Base-by-base conservation (phyloP, 2,888 invertebrate genomes). In the Disparrhopalites patrizii region DNA sequence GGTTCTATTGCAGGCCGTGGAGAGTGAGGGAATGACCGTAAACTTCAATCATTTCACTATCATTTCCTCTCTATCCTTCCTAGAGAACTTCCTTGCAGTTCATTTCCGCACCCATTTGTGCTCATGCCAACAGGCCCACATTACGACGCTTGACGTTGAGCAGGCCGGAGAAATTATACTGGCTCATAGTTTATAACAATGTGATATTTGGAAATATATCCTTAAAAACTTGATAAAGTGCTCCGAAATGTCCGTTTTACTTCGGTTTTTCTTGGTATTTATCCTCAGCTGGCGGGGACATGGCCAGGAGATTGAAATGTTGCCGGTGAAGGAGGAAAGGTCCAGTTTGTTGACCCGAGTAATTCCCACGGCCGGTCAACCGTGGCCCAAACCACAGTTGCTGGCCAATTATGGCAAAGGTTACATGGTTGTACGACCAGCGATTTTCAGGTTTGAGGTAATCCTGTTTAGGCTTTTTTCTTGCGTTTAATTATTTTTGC, bases 321-420 rank as follows among this genome's bases (percentile, higher is more conserved):
- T 36, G 36, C 13, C 4, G 43, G 20, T 43, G 36, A 43, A 20
- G 20, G 43, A 43, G 43, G 20, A 43, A 8, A 10, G 8, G 8
- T 36, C 36, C 13, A 10, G 36, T 36, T 36, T 36, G 13, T 36
- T 36, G 8, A 10, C 8, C 36, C 8, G 36, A 36, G 8, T 36
- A 36, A n/a, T 31, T 1, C 10, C 18, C 4, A 57, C 86, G 0
- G 81, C 81, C 67, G 88, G 88, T 1, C 83, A 84, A 77, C 83
- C 86, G 0, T 89, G 89, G 88, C 89, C 89, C 0, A 80, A 83
- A 76, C 87, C 88, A 0, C 83, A 83, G 68, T 72, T 79, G 47
- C 80, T 51, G 2, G 52, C 15, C 80, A 71, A 76, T 77, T 38
- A 75, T 78, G 23, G 4, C 36, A 75, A 78, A 20, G 77, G 78